Evolutionary conservation across 2,113 vertebrate genomes (phyloP).

Genomic region (Bubo bubo): DNA sequence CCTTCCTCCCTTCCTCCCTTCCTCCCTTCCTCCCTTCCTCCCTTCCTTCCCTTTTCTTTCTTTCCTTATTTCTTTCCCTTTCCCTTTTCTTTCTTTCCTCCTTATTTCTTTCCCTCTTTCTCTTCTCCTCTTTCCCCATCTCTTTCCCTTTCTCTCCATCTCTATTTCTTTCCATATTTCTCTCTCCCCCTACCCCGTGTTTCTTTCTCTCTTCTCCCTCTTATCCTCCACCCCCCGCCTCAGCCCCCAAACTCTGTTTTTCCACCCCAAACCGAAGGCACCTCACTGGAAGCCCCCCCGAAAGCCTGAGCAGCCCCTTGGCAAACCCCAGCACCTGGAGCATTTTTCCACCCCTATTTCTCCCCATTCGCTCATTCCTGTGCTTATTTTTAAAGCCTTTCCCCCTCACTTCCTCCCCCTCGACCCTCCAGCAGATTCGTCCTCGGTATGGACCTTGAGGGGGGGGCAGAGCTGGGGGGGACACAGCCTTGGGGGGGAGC

Average conservation of each 20-base stretch:
- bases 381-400: background rate
- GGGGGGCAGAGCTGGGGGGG: background rate
- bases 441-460: background rate
- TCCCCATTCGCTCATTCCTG: background rate
- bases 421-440: background rate
- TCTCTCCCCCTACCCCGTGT: no score
- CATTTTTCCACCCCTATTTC: no score
- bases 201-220: background rate
- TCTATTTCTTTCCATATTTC: background rate
- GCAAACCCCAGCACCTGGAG: background rate
- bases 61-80: no score
- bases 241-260: background rate
- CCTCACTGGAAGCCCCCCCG: no score
- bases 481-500: background rate
- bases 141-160: no score
- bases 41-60: no score
- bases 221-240: background rate
- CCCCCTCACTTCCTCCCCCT: no score
- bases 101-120: background rate
- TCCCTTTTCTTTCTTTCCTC: background rate
- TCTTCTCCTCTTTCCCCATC: no score
- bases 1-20: no score
- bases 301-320: background rate
- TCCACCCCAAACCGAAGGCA: background rate
- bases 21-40: no score